phyloP scores from a whole-genome alignment of 2,113 vertebrate genomes.

The Saimiri boliviensis region DNA sequence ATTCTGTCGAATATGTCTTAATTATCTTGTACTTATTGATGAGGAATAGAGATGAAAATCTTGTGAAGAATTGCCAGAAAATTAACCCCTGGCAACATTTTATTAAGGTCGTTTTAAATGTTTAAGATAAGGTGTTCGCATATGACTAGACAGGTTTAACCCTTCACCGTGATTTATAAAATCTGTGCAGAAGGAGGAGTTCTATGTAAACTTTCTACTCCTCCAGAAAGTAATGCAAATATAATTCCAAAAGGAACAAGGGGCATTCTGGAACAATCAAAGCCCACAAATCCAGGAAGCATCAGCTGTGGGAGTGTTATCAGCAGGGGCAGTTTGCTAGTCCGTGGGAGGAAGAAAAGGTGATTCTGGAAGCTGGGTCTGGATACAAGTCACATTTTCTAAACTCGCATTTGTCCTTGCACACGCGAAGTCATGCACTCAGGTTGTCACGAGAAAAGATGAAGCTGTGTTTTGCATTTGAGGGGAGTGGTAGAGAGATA shows the following conservation, averaged over 20 bases:
- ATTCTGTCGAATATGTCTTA: not conserved
- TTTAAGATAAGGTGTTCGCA: constrained; percentile 5
- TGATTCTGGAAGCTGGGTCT: not conserved
- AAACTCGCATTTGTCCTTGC: not conserved
- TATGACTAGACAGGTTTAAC: not conserved
- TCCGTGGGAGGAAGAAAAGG: not conserved
- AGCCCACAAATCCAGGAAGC: not conserved
- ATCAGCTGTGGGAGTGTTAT: not conserved
- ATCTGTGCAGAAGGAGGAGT: not conserved
- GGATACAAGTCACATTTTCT: not conserved
- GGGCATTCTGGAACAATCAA: not conserved
- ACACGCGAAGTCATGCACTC: not conserved
- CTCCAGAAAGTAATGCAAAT: not conserved
- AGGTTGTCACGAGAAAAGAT: not conserved
- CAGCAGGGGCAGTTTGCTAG: not conserved
- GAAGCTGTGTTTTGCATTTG: not conserved
- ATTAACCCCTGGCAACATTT: not conserved
- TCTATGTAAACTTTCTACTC: not conserved
- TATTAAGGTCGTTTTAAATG: not conserved
- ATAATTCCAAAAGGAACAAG: not conserved
- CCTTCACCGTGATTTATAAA: not conserved
- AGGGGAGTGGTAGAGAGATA: not conserved
- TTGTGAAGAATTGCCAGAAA: not conserved
- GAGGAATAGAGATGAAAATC: not conserved
- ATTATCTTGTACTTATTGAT: not conserved